These are phyloP conservation scores for Tanypteryx hageni DNA, from an alignment of 2,888 invertebrate species.

Conservation along the genomic window DNA sequence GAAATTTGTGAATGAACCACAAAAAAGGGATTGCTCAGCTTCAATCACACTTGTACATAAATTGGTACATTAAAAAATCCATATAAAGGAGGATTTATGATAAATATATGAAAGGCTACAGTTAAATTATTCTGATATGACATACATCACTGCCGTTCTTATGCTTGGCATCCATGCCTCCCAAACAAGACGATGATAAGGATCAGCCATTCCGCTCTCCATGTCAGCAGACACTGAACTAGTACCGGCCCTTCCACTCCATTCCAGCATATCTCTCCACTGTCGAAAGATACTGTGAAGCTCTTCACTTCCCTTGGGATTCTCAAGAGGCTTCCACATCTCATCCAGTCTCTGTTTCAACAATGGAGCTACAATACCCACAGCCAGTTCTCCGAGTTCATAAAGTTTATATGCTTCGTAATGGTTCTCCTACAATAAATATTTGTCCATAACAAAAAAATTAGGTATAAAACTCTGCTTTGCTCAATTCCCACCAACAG, in stretches of 20 bases:
- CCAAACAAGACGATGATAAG: conserved; percentile 92
- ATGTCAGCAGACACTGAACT: conserved; percentile 71
- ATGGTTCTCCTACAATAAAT: conserved; percentile 78
- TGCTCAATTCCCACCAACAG: too few relatives aligned
- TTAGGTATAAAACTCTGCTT: too few relatives aligned
- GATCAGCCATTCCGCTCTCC: conserved; percentile 78
- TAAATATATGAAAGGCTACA: too few relatives aligned
- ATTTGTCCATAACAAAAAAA: too few relatives aligned
- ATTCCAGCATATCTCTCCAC: conserved; percentile 83
- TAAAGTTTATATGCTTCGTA: conserved; percentile 89
- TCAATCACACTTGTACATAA: neutral
- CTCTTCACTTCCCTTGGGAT: conserved; percentile 81
- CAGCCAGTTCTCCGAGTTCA: conserved; percentile 89
- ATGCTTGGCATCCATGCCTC: conserved; percentile 93
- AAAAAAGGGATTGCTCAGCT: too few relatives aligned
- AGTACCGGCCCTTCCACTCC: conserved; percentile 48
- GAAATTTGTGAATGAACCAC: too few relatives aligned
- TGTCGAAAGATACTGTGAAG: conserved; percentile 78
- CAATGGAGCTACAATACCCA: conserved; percentile 89
- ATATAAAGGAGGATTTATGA: neutral
- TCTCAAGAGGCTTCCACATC: conserved; percentile 87
- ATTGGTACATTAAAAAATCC: neutral
- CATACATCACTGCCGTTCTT: conserved; percentile 81
- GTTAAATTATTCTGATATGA: too few relatives aligned
- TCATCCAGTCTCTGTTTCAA: conserved; percentile 84